Conservation (phyloP, 2,113 vertebrate species). For the Rhinogobius similis region DNA sequence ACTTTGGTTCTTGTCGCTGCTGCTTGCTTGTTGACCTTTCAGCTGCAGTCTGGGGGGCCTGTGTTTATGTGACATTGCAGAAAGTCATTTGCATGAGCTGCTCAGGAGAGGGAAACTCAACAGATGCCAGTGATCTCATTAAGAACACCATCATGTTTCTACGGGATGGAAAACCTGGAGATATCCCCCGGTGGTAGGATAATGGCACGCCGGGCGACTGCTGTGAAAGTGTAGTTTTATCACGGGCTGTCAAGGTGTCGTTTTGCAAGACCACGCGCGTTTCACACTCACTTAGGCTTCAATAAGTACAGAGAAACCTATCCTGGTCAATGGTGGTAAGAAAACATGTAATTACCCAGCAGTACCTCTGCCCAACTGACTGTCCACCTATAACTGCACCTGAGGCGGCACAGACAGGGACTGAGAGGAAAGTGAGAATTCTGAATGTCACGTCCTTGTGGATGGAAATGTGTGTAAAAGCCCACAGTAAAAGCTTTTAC, state of each 20-base stretch:
- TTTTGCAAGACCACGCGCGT: constrained; percentile 49
- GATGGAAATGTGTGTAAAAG: not conserved
- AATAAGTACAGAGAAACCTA: constrained; percentile 38
- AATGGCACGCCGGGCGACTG: constrained; percentile 22
- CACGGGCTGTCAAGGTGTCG: constrained; percentile 47
- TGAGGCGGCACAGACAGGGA: not conserved
- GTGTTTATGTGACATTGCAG: constrained; percentile 20
- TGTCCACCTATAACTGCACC: constrained; percentile 30
- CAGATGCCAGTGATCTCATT: constrained; percentile 44
- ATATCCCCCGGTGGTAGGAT: constrained; percentile 23
- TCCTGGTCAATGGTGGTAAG: constrained; percentile 47
- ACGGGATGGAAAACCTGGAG: constrained; percentile 24
- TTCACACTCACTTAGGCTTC: constrained; percentile 60
- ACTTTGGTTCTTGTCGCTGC: not conserved
- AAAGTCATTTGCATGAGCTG: constrained; percentile 35
- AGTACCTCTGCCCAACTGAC: constrained; percentile 25
- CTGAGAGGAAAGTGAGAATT: not conserved
- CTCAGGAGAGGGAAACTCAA: constrained; percentile 17
- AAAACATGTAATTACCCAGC: constrained; percentile 57
- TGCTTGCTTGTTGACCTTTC: not conserved
- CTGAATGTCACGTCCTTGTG: not conserved
- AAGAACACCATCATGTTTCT: constrained; percentile 25
- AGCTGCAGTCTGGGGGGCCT: constrained; percentile 9
- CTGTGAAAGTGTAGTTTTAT: constrained; percentile 39
- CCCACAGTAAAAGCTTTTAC: not conserved